Evolutionary conservation across 2,113 vertebrate genomes (phyloP).

Genomic region (Boulengeromyrus knoepffleri): DNA sequence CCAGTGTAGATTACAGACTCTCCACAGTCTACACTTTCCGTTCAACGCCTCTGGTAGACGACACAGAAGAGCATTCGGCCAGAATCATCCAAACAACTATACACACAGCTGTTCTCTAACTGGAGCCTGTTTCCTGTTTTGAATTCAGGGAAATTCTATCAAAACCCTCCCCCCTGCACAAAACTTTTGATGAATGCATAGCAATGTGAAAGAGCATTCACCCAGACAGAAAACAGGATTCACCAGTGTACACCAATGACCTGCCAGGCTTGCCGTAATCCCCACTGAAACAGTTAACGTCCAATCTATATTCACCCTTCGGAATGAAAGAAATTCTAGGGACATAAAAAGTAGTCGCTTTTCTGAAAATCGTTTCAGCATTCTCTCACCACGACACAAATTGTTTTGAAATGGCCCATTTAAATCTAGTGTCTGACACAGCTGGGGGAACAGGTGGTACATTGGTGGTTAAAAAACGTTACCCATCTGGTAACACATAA

Average conservation of each 20-base stretch:
- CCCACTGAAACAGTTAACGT: not conserved
- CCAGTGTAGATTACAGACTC: not conserved
- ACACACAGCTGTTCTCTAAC: not conserved
- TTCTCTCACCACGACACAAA: not conserved
- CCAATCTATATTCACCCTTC: not conserved
- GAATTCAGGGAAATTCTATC: not conserved
- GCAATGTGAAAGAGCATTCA: not conserved
- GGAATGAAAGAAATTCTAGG: not conserved
- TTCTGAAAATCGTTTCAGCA: not conserved
- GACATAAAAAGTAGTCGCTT: not conserved
- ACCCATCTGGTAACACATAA: not conserved
- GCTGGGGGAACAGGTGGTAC: not conserved
- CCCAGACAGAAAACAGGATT: not conserved
- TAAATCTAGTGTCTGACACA: not conserved
- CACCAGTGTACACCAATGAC: not conserved
- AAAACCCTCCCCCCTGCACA: not conserved
- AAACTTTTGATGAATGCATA: not conserved
- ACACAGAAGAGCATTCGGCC: not conserved
- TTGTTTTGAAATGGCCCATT: not conserved
- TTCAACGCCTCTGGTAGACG: not conserved
- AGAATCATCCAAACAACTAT: not conserved
- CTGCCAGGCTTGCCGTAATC: not conserved
- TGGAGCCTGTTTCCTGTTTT: not conserved
- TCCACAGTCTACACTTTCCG: not conserved
- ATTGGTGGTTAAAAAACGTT: not conserved